Base-by-base conservation (phyloP, 2,113 vertebrate species). In the Oryzias melastigma region DNA sequence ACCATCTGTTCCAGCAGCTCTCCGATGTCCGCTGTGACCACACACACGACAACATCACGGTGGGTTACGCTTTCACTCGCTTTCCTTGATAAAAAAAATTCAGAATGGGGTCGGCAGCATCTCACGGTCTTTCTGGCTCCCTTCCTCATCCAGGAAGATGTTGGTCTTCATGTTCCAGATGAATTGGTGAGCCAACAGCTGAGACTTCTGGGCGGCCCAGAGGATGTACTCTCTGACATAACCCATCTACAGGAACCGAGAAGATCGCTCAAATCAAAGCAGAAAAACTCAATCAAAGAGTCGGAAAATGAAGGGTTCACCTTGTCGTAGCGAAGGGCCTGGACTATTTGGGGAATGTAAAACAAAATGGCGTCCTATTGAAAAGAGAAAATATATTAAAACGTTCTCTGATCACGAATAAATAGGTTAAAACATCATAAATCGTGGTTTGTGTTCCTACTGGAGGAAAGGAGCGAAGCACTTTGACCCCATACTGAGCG, bases 101-200 rank as follows among this genome's bases (percentile, higher is more conserved):
- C n/a, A n/a, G 14, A 19, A 15, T 40, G 17, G 7, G 52, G 2
- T 14, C 6, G 0, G 17, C 20, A 3, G 4, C 6, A 7, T 62
- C 94, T 95, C 85, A 98, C 95, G 93, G 70, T 98, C 96, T 86
- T 98, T 98, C 64, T 95, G 94, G 73, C 93, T 93, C 22, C 87
- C 96, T 73, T 98, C 97, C 70, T 98, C 96, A 17, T 98, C 96
- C 52, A 95, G 71, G 80, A 82, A 98, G 76, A 96, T 94, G 85
- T 98, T 98, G 4, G 96, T 98, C 83, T 98, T 98, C 96, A 98
- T 98, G 87, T 98, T 98, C 96, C 97, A 98, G 86, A 98, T 98
- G 77, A 98, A 98, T 19, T 98, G 97, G 76, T 98, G 96, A 45
- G 96, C 96, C 84, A 98, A 84, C 2, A 98, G 94, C 87, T 98